These are phyloP conservation scores for Eilema griseolum DNA, from an alignment of 2,888 invertebrate species.

Conservation along the genomic window DNA sequence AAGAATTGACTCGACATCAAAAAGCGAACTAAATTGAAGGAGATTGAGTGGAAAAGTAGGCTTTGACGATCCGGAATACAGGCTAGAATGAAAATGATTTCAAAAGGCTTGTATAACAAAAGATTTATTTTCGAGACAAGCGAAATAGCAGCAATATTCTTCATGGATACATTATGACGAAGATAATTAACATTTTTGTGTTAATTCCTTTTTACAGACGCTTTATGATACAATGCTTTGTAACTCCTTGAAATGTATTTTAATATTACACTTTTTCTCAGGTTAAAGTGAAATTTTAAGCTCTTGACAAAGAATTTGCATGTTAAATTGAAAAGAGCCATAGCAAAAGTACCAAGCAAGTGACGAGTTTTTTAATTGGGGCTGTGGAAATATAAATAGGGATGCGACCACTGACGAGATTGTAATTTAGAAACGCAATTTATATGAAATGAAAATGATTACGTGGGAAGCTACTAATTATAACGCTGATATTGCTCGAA, in stretches of 20 bases:
- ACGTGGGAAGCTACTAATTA: neutral
- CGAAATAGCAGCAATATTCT: conserved; percentile 16
- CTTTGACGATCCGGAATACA: conserved; percentile 37
- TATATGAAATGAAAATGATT: neutral
- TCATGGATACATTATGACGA: conserved; percentile 9
- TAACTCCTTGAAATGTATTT: conserved; percentile 9
- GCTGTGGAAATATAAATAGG: neutral
- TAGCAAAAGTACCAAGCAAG: neutral
- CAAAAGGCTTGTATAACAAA: conserved; percentile 20
- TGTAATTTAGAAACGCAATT: neutral
- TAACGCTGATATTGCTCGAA: neutral
- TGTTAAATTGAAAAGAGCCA: conserved; percentile 14
- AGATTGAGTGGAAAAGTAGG: conserved; percentile 38
- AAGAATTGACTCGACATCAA: conserved; percentile 26
- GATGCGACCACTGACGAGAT: neutral
- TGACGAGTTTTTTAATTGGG: conserved; percentile 3
- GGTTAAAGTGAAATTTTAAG: conserved; percentile 7
- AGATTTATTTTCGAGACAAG: conserved; percentile 9
- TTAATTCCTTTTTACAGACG: conserved; percentile 13
- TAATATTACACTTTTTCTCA: neutral
- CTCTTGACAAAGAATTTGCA: conserved; percentile 8
- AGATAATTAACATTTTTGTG: conserved; percentile 15
- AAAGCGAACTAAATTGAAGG: conserved; percentile 38
- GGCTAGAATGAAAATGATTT: conserved; percentile 30
- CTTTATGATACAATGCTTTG: conserved; percentile 11